These are phyloP conservation scores for Ceyx margarethae DNA, from an alignment of 2,113 vertebrate genomes.

Conservation along the genomic window DNA sequence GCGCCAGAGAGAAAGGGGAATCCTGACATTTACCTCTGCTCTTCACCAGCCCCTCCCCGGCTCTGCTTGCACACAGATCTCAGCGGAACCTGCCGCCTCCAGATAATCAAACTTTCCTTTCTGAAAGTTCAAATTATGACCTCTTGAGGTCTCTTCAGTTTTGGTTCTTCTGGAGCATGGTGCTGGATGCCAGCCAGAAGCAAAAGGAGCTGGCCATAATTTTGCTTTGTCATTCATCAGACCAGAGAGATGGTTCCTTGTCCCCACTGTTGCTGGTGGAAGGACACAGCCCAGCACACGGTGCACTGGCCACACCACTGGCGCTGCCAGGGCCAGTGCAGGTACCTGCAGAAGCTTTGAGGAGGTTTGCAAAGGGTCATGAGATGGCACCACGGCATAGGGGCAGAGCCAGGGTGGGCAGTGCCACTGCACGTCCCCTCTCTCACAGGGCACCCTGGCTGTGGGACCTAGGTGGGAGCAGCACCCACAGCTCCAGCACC, in stretches of 20 bases:
- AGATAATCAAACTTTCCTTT: background rate
- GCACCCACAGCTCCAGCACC: background rate
- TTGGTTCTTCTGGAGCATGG: background rate
- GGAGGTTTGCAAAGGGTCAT: background rate
- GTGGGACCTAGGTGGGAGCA: background rate
- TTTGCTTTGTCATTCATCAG: background rate
- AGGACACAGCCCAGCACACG: background rate
- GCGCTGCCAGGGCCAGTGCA: background rate
- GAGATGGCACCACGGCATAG: accelerated
- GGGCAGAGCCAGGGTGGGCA: background rate
- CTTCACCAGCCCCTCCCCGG: background rate
- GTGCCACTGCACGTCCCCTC: background rate
- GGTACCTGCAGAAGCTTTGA: background rate
- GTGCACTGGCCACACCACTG: background rate
- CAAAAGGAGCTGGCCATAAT: background rate
- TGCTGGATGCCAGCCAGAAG: background rate
- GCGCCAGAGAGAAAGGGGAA: background rate
- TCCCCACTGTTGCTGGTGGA: background rate
- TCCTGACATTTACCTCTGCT: background rate
- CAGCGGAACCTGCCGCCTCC: background rate
- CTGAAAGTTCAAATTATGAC: accelerated
- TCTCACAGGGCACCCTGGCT: background rate
- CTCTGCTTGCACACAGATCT: background rate
- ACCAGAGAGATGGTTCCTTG: background rate
- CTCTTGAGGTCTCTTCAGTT: background rate